phyloP scores from a whole-genome alignment of 1,140 invertebrate species.

The Notospermus geniculatus region DNA sequence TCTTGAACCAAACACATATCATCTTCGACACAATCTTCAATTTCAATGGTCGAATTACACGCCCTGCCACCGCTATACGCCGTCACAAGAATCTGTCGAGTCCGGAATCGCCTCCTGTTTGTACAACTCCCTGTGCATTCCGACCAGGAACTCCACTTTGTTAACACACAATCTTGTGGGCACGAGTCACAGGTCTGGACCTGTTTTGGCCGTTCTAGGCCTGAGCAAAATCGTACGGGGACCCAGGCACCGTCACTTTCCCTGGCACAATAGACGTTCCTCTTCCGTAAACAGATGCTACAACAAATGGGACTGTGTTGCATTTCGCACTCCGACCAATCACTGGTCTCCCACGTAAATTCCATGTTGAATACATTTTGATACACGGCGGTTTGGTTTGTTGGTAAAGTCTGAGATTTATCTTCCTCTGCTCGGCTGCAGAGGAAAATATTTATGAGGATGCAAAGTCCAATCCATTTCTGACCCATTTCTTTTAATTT shows the following conservation, averaged over 20 bases:
- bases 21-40: not conserved
- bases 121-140: not conserved
- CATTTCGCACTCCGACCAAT: constrained; percentile 6
- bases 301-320: constrained; percentile 5
- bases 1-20: not conserved
- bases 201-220: not conserved
- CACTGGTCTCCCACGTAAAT: not conserved
- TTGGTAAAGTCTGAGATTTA: constrained; percentile 10
- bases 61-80: not conserved
- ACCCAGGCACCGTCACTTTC: not conserved
- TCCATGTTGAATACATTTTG: constrained; percentile 2
- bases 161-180: constrained; percentile 4
- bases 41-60: constrained; percentile 5
- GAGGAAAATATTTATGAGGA: constrained; percentile 12
- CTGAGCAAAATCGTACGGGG: not conserved
- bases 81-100: constrained; percentile 3
- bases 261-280: not conserved
- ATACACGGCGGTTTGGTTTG: too few species aligned
- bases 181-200: not conserved
- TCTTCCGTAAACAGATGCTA: not conserved
- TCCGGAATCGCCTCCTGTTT: not conserved
- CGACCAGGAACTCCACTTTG: constrained; percentile 1
- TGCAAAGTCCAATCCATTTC: constrained; percentile 10
- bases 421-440: constrained; percentile 9
- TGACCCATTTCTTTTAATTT: not conserved